Evolutionary conservation across 1,140 invertebrate genomes (phyloP), one percentile per base, ranked within the genome.

Genomic region (Coenobita brevimanus): DNA sequence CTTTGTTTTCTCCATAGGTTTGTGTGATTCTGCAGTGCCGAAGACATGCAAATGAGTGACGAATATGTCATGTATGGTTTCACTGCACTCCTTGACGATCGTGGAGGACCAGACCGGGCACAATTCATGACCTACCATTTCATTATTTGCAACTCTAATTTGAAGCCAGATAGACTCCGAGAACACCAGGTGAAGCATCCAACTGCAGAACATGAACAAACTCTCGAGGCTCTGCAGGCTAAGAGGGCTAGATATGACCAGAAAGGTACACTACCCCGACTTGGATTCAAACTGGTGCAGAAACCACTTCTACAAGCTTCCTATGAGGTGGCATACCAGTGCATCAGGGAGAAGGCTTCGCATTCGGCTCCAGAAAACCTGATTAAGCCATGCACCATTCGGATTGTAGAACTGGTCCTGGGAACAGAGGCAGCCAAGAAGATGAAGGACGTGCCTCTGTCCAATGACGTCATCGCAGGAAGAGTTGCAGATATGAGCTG

Each of bases 341-440:
- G 80, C 80, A 82, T 82, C 43, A 82, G 46, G 71, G 10, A 33
- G n/a, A 82, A 43, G 80, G 57, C 62, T 82, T 67, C 46, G 24
- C 76, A 79, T 33, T 54, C 46, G 30, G 76, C 76, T 50, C 10
- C 46, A 30, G 46, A 79, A 79, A 79, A 79, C 50, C 8, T 79
- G 30, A 30, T 57, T 54, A 79, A 33, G 43, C 43, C n/a, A 24
- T 57, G 80, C 27, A 46, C 80, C 54, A 82, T 67, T 82, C 60
- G 60, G n/a, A 62, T 64, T 21, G 60, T 82, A 27, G 57, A 62
- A 67, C 60, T 82, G 30, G 60, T 82, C 38, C 24, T 82, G 80
- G 80, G 80, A 62, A 82, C 57, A 82, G 64, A 82, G 54, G 80
- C 60, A 38, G 79, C 80, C 3, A 67, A 82, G 80, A 67, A 67